Evolutionary conservation across 2,797 vertebrate species (phyloP).

Genomic region (Ciconia nigra): DNA sequence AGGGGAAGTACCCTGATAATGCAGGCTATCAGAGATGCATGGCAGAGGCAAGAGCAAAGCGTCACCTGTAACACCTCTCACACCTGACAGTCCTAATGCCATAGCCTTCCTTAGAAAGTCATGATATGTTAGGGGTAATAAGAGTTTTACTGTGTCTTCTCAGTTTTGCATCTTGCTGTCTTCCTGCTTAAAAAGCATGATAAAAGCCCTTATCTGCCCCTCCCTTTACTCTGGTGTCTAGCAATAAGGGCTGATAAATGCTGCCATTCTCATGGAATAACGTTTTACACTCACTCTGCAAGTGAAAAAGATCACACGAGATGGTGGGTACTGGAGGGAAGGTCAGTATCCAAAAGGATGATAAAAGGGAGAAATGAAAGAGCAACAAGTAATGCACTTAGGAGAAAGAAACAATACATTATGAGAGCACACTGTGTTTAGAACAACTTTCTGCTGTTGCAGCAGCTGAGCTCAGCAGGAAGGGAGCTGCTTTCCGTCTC

Average conservation of each 20-base stretch:
- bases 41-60: neutral
- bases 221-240: neutral
- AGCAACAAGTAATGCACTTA: neutral
- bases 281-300: neutral
- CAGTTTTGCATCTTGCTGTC: neutral
- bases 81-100: neutral
- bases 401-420: neutral
- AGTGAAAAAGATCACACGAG: neutral
- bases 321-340: neutral
- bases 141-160: neutral
- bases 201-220: neutral
- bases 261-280: neutral
- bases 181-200: neutral
- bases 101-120: neutral
- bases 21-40: neutral
- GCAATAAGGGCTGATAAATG: neutral
- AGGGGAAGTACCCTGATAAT: neutral
- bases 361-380: neutral
- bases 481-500: neutral
- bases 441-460: neutral
- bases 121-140: neutral
- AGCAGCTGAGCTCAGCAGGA: constrained; percentile 19
- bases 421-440: neutral
- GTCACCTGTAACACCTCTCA: neutral
- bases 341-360: neutral